Evolutionary conservation across 1,140 invertebrate species (phyloP), one percentile per base, ranked within the genome.

Genomic region (Rhyacophila brunnea): DNA sequence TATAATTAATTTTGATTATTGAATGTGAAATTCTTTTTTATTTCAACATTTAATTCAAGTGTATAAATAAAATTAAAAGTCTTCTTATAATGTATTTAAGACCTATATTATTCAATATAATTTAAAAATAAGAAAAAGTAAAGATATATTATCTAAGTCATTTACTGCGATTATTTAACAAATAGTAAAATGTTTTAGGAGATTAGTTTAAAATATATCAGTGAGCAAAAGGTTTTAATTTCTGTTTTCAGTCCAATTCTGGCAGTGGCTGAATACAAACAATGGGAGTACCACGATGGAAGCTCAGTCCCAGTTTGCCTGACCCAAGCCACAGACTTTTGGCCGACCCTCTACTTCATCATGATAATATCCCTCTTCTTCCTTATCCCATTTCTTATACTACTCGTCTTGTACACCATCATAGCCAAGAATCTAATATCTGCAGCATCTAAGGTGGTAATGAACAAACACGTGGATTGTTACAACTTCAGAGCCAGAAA

Each of bases 381-480:
- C 75, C 70, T 90, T 45, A 67, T 91, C 6, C 92, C 92, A 11
- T 73, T 93, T 14, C 68, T 88, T 15, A 81, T 93, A 43, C 81
- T 95, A 23, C 70, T 92, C 36, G 73, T 87, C 35, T 80, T 93
- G 2, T 95, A 93, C 72, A 81, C 83, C 14, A 77, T 87, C 58
- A 93, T 94, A 65, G 86, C 88, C 3, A 83, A 83, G 51, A 87
- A 89, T 62, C 79, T 94, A 18, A 85, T 87, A 60, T 80, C 79
- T 9, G 83, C 86, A 45, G 81, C 81, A 6, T 81, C 80, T 53
- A 83, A 80, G 55, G 73, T 84, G 36, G 80, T 81, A 20, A 71
- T 81, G 68, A 80, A 82, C 64, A 83, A 82, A 67, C 81, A 81
- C 63, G 79, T 80, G 46, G 83, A 87, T 63, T 80, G 79, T 17